Percentiles rank a stretch among this genome's conserved stretches.
Conservation (phyloP, 30 jellyfish, hydroid and myxozoan genomes). For the Clytia hemisphaerica region DNA sequence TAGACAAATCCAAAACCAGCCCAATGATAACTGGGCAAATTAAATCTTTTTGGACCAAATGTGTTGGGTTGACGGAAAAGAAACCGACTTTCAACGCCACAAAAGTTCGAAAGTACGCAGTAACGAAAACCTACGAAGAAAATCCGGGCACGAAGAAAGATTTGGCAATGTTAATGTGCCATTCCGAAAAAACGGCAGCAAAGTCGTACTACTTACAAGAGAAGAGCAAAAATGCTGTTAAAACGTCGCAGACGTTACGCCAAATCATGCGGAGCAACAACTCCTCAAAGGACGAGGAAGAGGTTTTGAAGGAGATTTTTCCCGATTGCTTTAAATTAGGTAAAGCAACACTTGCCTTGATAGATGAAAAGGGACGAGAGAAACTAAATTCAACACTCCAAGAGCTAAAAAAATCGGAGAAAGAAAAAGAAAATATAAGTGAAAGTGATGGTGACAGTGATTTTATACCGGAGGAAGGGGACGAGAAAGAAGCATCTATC, state of each 20-base stretch:
- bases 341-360: too few species aligned
- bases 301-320: too few species aligned
- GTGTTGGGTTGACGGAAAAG: conserved; percentile 4
- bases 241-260: neutral
- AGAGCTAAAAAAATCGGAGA: too few species aligned
- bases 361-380: too few species aligned
- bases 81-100: conserved; percentile 25
- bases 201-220: conserved; percentile 11
- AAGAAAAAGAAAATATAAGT: too few species aligned
- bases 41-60: conserved; percentile 10
- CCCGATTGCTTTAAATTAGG: too few species aligned
- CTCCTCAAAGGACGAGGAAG: too few species aligned
- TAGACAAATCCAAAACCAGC: too few species aligned
- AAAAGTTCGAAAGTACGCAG: conserved; percentile 28
- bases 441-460: too few species aligned
- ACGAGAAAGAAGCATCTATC: too few species aligned
- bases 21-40: conserved; percentile 15
- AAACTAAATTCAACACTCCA: too few species aligned
- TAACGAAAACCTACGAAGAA: conserved; percentile 20
- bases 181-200: conserved; percentile 7
- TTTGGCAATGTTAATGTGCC: conserved; percentile 13
- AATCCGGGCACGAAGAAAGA: conserved; percentile 21
- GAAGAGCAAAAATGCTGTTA: conserved; percentile 3
- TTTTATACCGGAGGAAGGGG: too few species aligned
- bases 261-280: conserved; percentile 4